These are phyloP conservation scores for Nesogale talazaci DNA, from an alignment of 2,113 vertebrate species.

Conservation along the genomic window DNA sequence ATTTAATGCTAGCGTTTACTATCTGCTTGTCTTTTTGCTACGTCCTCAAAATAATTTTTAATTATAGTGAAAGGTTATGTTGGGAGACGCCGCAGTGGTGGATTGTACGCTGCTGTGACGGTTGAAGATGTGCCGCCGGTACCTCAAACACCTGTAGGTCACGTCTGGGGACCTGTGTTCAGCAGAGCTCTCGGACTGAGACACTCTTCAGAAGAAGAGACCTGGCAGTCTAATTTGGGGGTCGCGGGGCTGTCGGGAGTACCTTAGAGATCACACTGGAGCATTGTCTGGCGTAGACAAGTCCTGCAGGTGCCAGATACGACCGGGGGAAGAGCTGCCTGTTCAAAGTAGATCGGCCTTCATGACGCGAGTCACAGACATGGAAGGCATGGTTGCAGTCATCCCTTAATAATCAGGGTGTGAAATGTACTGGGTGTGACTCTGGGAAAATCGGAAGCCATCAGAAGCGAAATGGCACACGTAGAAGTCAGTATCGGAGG, in stretches of 20 bases:
- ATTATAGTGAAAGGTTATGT: too few relatives aligned
- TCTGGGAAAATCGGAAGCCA: not conserved
- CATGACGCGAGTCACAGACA: not conserved
- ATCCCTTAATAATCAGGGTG: not conserved
- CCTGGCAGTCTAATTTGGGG: not conserved
- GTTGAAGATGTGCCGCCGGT: not conserved
- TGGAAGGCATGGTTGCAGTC: not conserved
- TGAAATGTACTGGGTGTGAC: not conserved
- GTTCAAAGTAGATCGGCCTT: not conserved
- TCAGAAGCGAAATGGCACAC: not conserved
- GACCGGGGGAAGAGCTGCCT: not conserved
- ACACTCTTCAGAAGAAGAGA: not conserved
- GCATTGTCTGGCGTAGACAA: not conserved
- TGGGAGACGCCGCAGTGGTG: too few relatives aligned
- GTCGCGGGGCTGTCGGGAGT: not conserved
- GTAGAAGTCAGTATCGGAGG: not conserved
- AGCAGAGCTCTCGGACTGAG: not conserved
- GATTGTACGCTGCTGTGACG: not conserved
- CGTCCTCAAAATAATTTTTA: too few relatives aligned
- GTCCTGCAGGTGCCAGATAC: not conserved
- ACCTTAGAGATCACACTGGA: not conserved
- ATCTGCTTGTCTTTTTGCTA: not conserved
- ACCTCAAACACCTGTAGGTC: not conserved
- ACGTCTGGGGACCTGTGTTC: not conserved
- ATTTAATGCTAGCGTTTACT: slow-evolving; percentile 12